Evolutionary conservation across 2,113 vertebrate genomes (phyloP), one percentile per base, ranked within the genome.

Genomic region (Seriola rivoliana): DNA sequence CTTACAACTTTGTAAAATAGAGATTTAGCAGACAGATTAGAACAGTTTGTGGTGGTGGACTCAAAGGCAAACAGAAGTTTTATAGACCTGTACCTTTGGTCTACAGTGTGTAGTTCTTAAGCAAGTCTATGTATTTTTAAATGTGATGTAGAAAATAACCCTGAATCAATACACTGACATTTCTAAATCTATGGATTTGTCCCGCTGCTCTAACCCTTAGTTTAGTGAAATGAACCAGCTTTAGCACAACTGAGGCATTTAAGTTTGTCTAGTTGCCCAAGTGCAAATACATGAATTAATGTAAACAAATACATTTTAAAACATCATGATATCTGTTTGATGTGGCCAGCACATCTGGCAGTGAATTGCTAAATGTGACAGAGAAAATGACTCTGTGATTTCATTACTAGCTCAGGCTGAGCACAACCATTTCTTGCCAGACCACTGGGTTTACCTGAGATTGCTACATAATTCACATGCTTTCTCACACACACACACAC

Each of bases 301-400:
- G 8, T 50, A 52, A 64, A 36, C 2, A 52, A 64, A 38, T 7
- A 32, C 4, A 48, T 48, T 14, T 10, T 10, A 68, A 73, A 60
- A 48, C 44, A 44, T 70, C 19, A 38, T 63, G 5, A 54, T 52
- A 52, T 62, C 62, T 36, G 25, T 60, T 82, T 52, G 46, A 21
- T 54, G 42, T 57, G 4, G 12, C 59, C 48, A 8, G 60, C 38
- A 50, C 58, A 58, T 71, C 21, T 57, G 25, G 13, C 38, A 17
- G 16, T 66, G 21, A 63, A 57, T 74, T 57, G 32, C 19, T 25
- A 34, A 64, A 75, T 62, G 55, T 70, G 34, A 7, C 40, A 23
- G 57, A 72, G 60, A 82, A 77, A 78, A 85, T 23, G 7, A 70
- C 46, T 40, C 78, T 67, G n/a, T 89, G 64, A 81, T 81, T 75